These are phyloP conservation scores for Meganola albula DNA, from an alignment of 2,888 invertebrate species.

Conservation along the genomic window DNA sequence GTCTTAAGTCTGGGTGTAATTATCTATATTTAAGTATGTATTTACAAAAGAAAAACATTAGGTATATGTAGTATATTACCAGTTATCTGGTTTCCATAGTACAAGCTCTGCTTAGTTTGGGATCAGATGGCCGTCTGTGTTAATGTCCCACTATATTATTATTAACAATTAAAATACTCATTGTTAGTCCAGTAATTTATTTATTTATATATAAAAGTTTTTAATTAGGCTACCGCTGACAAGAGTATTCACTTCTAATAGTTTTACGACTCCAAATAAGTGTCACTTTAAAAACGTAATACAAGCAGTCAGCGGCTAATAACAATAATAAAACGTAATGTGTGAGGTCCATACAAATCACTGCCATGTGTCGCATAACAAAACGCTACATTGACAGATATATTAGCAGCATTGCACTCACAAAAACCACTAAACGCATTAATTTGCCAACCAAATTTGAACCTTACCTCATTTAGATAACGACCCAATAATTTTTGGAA, in stretches of 20 bases:
- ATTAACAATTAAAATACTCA: no score
- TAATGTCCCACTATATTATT: no score
- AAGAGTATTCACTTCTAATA: slow-evolving; percentile 46
- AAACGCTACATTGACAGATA: slow-evolving; percentile 71
- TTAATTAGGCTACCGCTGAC: slow-evolving; percentile 29
- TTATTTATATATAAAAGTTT: no score
- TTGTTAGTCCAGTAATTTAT: slow-evolving; percentile 6
- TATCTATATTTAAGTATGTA: no score
- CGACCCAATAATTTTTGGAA: slow-evolving; percentile 6
- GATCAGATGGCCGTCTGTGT: no score
- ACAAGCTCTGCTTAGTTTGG: no score
- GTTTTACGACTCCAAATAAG: slow-evolving; percentile 54
- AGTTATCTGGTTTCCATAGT: no score
- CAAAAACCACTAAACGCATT: slow-evolving; percentile 20
- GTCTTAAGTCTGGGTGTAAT: no score
- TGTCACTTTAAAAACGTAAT: slow-evolving; percentile 51
- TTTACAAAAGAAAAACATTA: no score
- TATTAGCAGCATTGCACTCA: slow-evolving; percentile 57
- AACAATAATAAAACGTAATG: slow-evolving; percentile 51
- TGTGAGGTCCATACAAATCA: slow-evolving; percentile 66
- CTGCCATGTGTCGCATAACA: slow-evolving; percentile 63
- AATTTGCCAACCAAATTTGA: slow-evolving; percentile 23
- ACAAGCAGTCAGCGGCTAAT: slow-evolving; percentile 66
- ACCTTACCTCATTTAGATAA: slow-evolving; percentile 25
- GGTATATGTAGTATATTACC: no score